Conservation (phyloP, 2,888 invertebrate species). For the Heliconius hortense region DNA sequence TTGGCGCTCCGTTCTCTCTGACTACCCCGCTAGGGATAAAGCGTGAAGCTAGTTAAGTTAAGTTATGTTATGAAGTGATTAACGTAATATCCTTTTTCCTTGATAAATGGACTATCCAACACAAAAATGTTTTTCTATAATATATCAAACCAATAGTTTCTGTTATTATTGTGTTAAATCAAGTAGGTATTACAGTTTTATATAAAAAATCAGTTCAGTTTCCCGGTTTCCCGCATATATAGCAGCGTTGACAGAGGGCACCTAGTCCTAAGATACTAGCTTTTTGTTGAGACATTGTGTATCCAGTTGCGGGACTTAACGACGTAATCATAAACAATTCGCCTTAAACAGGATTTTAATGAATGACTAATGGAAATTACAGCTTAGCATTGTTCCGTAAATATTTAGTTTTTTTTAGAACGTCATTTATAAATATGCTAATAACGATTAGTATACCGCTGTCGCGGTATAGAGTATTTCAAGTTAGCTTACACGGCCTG, state of each 20-base stretch:
- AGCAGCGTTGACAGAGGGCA: too few species aligned
- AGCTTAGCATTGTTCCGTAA: background rate
- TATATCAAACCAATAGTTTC: background rate
- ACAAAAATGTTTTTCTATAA: background rate
- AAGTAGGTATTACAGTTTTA: too few species aligned
- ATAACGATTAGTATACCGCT: background rate
- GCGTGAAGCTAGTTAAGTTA: too few species aligned
- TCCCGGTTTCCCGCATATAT: too few species aligned
- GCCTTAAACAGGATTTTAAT: background rate
- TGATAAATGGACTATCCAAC: background rate
- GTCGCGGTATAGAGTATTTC: background rate
- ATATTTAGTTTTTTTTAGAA: background rate
- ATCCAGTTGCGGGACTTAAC: too few species aligned
- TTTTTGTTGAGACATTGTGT: too few species aligned
- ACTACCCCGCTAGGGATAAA: too few species aligned
- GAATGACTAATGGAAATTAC: background rate
- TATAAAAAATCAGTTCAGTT: too few species aligned
- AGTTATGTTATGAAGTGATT: too few species aligned
- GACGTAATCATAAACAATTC: background rate
- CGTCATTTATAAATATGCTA: background rate
- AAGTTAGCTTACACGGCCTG: background rate
- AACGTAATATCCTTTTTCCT: too few species aligned
- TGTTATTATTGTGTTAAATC: background rate
- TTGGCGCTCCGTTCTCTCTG: too few species aligned
- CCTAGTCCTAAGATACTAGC: too few species aligned